phyloP scores from a whole-genome alignment of 2,797 vertebrate genomes.

The Phalanger gymnotis region DNA sequence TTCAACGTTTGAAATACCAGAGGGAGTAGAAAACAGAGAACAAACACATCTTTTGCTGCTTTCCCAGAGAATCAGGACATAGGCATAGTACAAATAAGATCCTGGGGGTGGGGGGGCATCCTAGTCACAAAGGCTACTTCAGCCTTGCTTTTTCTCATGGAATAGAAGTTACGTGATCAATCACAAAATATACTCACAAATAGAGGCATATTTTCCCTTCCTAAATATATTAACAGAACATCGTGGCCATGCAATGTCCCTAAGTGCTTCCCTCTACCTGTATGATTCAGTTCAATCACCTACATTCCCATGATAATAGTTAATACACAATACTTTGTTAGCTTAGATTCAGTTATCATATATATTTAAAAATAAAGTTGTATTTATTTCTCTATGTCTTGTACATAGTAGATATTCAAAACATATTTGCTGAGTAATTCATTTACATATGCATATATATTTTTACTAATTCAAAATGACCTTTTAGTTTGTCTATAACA shows the following conservation, averaged over 20 bases:
- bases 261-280: neutral
- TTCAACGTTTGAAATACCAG: neutral
- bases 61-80: neutral
- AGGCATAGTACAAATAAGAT: neutral
- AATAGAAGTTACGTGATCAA: neutral
- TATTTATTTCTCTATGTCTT: neutral
- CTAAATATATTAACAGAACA: neutral
- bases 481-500: neutral
- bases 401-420: neutral
- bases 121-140: neutral
- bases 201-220: neutral
- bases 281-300: neutral
- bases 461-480: neutral
- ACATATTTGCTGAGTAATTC: neutral
- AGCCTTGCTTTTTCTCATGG: neutral
- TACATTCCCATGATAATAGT: neutral
- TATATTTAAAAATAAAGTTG: constrained; percentile 31
- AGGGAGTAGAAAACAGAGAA: neutral
- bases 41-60: neutral
- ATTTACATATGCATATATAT: neutral
- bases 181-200: neutral
- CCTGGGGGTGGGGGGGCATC: neutral
- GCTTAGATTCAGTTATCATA: constrained; percentile 27
- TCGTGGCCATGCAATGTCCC: neutral
- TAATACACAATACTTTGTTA: constrained; percentile 20